Percentiles rank a stretch among this genome's conserved stretches.
These are phyloP conservation scores for Rutilus rutilus DNA, from an alignment of 2,113 vertebrate genomes.

Conservation along the genomic window DNA sequence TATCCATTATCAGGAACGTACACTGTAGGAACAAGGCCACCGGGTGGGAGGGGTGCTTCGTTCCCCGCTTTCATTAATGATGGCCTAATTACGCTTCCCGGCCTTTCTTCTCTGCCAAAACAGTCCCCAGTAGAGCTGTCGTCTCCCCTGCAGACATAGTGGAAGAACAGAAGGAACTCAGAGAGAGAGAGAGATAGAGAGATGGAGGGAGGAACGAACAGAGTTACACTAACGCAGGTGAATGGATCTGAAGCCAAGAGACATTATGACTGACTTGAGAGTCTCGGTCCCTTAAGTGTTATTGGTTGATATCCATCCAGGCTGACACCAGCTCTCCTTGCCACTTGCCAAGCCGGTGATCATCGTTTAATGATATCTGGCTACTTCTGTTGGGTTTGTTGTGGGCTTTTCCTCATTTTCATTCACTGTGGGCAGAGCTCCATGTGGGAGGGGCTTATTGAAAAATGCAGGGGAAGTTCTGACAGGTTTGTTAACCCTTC, in stretches of 20 bases:
- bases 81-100: constrained; percentile 54
- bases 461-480: background rate
- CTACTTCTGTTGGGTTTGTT: background rate
- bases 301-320: constrained; percentile 38
- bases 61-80: constrained; percentile 48
- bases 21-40: constrained; percentile 45
- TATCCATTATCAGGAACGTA: constrained; percentile 15
- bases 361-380: background rate
- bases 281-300: constrained; percentile 19
- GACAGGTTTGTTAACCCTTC: background rate
- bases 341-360: constrained; percentile 17
- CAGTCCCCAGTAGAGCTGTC: constrained; percentile 37
- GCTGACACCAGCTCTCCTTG: constrained; percentile 16
- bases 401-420: background rate
- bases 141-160: constrained; percentile 47
- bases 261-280: constrained; percentile 28
- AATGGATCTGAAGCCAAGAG: constrained; percentile 26
- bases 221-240: constrained; percentile 8
- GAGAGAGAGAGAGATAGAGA: background rate
- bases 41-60: background rate
- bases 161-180: background rate
- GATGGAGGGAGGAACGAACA: background rate
- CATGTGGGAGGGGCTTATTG: background rate
- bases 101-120: constrained; percentile 33
- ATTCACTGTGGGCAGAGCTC: background rate